Evolutionary conservation across 2,888 invertebrate genomes (phyloP).

Genomic region (Cyaniris semiargus): DNA sequence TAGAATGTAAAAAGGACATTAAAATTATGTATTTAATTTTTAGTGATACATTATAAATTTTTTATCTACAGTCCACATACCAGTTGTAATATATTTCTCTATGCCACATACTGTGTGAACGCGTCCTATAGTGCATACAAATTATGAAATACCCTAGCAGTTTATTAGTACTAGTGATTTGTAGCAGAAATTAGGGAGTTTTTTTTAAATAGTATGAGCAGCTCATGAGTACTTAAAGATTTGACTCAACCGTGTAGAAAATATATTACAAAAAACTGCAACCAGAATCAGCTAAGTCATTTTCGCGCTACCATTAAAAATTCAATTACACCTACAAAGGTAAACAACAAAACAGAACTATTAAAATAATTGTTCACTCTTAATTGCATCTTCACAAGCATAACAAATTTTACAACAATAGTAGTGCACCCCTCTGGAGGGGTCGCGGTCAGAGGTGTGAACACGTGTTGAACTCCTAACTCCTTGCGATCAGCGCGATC

Average conservation of each 20-base stretch:
- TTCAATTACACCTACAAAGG: conserved; percentile 13
- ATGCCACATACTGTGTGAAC: no score
- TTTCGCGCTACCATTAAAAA: background rate
- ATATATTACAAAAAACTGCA: background rate
- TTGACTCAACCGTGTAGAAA: background rate
- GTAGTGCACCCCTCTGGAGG: conserved; percentile 53
- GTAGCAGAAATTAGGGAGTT: no score
- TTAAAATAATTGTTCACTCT: conserved; percentile 33
- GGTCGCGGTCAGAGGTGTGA: conserved; percentile 59
- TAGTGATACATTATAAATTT: background rate
- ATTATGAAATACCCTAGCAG: background rate
- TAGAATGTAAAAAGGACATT: background rate
- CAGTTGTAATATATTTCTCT: no score
- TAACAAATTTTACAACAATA: conserved; percentile 65
- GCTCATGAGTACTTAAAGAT: no score
- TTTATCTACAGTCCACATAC: background rate
- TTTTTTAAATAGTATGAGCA: no score
- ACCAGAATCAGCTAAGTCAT: background rate
- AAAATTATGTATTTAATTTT: no score
- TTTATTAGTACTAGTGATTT: no score
- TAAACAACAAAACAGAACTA: background rate
- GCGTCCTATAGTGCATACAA: background rate
- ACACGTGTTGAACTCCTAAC: conserved; percentile 74
- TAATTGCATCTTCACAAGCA: conserved; percentile 51
- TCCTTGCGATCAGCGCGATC: conserved; percentile 64